Conservation (phyloP, 1,140 invertebrate genomes). For the Drosophila equinoxialis region DNA sequence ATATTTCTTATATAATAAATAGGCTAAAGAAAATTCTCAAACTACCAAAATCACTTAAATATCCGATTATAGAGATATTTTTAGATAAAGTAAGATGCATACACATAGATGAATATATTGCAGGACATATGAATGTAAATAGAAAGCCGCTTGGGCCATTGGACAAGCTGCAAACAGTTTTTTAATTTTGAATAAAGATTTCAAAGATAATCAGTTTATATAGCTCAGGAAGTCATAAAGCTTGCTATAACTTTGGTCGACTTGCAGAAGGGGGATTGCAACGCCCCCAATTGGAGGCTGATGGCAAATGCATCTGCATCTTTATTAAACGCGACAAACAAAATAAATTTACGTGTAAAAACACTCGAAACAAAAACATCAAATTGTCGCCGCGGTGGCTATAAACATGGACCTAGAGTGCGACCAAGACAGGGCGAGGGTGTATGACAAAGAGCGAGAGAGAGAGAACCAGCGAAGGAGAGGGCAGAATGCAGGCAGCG, state of each 20-base stretch:
- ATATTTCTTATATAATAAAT: no score
- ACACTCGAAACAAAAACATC: conserved; percentile 59
- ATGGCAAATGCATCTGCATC: conserved; percentile 39
- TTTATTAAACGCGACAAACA: conserved; percentile 74
- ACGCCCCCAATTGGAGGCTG: conserved; percentile 33
- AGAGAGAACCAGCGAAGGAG: no score
- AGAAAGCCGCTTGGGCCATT: no score
- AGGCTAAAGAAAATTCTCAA: no score
- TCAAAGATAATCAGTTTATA: not conserved
- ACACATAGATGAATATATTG: no score
- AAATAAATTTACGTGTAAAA: conserved; percentile 72
- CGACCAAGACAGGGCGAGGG: no score
- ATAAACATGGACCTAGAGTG: conserved; percentile 21
- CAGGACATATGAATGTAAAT: no score
- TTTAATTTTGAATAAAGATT: not conserved
- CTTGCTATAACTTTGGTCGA: conserved; percentile 65
- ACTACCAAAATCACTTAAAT: no score
- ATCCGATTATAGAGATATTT: no score
- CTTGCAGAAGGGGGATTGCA: not conserved
- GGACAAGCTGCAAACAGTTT: not conserved
- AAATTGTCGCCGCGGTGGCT: conserved; percentile 49
- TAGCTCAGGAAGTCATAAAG: conserved; percentile 74
- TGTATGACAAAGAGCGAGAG: no score
- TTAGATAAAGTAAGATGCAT: no score
- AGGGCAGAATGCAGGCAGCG: conserved; percentile 49